A percentile compares a stretch with the other conserved stretches of the same genome.
Conservation (phyloP, 2,888 invertebrate species). For the Nemoura dubitans region DNA sequence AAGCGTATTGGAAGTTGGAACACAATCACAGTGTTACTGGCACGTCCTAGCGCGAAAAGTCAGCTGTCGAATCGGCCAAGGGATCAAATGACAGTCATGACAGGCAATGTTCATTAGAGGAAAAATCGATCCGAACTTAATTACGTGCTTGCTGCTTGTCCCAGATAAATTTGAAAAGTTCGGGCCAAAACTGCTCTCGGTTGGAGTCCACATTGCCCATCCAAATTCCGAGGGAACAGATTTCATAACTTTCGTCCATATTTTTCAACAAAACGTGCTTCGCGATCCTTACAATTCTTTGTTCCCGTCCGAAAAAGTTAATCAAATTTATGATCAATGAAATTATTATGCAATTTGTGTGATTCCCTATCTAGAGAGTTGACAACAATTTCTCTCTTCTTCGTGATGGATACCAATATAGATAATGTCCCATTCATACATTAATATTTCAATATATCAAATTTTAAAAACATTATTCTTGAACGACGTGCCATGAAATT, state of each 20-base stretch:
- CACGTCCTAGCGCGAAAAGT: no score
- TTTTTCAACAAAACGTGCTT: neutral
- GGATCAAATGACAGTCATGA: neutral
- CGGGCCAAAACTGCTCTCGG: neutral
- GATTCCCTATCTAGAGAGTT: neutral
- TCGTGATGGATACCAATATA: no score
- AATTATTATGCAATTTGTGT: neutral
- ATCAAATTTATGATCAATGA: neutral
- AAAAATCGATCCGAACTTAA: neutral
- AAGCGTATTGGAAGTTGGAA: no score
- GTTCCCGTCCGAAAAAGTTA: neutral
- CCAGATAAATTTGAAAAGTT: neutral
- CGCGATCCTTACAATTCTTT: neutral
- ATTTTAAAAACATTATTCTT: no score
- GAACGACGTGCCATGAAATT: no score
- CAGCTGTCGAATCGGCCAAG: no score
- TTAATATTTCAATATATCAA: no score
- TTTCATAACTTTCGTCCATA: neutral
- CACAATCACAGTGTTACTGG: no score
- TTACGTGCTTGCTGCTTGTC: neutral
- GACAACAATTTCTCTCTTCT: no score
- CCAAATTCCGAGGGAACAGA: neutral
- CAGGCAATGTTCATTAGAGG: neutral
- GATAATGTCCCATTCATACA: no score
- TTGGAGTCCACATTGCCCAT: neutral